Conservation (phyloP, 2,113 vertebrate genomes). For the Bos javanicus region DNA sequence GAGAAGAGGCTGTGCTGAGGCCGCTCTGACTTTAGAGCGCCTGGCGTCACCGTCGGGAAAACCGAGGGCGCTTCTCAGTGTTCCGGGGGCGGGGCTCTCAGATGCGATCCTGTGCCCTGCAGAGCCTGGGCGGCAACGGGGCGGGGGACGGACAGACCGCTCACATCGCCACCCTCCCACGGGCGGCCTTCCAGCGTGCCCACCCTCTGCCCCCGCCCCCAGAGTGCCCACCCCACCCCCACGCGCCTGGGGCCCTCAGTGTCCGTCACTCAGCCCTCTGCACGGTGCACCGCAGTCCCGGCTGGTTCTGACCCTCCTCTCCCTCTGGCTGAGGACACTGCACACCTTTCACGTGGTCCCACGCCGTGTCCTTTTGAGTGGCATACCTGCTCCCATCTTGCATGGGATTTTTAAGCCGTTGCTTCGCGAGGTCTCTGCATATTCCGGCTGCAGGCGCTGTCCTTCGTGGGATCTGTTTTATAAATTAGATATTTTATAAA, state of each 20-base stretch:
- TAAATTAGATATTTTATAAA: too few relatives aligned
- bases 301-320: accelerated
- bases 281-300: accelerated
- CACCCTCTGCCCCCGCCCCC: background rate
- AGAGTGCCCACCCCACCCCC: background rate
- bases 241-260: background rate
- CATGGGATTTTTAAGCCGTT: background rate
- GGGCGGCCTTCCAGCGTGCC: accelerated
- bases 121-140: accelerated
- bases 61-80: accelerated
- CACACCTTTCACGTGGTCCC: accelerated
- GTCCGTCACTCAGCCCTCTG: accelerated
- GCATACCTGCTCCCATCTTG: accelerated
- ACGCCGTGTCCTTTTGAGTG: accelerated
- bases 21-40: background rate
- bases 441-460: background rate
- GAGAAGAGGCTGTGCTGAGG: background rate
- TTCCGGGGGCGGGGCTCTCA: background rate
- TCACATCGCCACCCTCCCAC: accelerated
- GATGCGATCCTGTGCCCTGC: accelerated
- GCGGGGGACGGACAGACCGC: accelerated
- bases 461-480: background rate
- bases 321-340: accelerated
- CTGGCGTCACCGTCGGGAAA: accelerated
- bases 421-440: background rate